Conservation (phyloP, 2,113 vertebrate genomes). For the Thunnus maccoyii region DNA sequence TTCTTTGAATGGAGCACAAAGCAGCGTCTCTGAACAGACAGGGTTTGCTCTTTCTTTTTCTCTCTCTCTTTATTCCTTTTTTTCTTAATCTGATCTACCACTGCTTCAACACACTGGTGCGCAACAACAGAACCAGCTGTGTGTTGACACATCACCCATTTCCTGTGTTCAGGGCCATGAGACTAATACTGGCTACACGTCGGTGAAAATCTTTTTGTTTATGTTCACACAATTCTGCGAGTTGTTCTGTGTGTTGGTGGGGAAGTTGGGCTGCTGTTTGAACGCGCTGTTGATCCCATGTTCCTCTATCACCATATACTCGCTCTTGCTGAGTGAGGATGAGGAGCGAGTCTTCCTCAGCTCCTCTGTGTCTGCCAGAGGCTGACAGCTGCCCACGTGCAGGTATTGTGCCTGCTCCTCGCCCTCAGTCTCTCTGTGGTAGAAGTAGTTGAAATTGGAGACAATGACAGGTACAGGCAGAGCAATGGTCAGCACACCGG, state of each 20-base stretch:
- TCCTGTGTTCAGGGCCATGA: slow-evolving; percentile 38
- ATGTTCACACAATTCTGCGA: slow-evolving; percentile 93
- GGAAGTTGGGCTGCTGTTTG: slow-evolving; percentile 92
- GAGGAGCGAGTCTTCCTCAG: slow-evolving; percentile 92
- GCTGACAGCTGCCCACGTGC: slow-evolving; percentile 96
- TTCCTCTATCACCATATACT: slow-evolving; percentile 98
- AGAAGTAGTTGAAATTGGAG: slow-evolving; percentile 99
- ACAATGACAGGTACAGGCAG: slow-evolving; percentile 98
- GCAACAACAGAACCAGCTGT: slow-evolving; percentile 53
- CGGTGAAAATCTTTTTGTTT: slow-evolving; percentile 98
- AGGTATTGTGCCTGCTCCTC: slow-evolving; percentile 98
- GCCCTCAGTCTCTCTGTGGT: slow-evolving; percentile 96
- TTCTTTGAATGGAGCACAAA: slow-evolving; percentile 62
- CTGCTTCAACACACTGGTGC: slow-evolving; percentile 54
- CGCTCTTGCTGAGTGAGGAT: slow-evolving; percentile 96
- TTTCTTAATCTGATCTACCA: slow-evolving; percentile 28
- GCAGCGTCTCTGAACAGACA: slow-evolving; percentile 53
- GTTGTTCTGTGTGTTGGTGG: slow-evolving; percentile 87
- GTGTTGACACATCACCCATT: slow-evolving; percentile 41
- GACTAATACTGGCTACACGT: slow-evolving; percentile 86
- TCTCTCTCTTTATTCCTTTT: not conserved
- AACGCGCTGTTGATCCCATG: slow-evolving; percentile 90
- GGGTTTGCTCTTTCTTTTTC: not conserved
- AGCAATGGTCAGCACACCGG: slow-evolving; percentile 96
- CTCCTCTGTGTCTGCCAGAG: slow-evolving; percentile 91